Evolutionary conservation across 2,888 invertebrate species (phyloP).

Genomic region (Clistopyga incitator): DNA sequence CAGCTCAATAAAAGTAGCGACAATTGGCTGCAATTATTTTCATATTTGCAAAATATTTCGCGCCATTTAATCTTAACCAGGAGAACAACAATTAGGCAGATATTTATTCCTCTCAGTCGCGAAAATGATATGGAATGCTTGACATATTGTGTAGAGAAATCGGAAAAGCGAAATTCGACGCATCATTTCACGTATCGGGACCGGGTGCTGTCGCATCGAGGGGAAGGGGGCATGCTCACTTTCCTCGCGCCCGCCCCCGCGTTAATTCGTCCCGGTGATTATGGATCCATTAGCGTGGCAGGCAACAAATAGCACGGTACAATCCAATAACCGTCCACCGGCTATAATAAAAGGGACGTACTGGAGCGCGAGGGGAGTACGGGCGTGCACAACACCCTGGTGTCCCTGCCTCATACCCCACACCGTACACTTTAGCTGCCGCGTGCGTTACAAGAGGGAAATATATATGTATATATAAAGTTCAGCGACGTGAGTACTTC

Average conservation of each 20-base stretch:
- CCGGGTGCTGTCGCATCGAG: background rate
- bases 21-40: too few relatives aligned
- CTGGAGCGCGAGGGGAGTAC: constrained; percentile 72
- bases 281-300: constrained; percentile 83
- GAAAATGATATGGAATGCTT: too few relatives aligned
- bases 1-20: too few relatives aligned
- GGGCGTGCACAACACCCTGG: constrained; percentile 66
- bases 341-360: constrained; percentile 78
- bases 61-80: too few relatives aligned
- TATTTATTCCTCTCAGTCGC: too few relatives aligned
- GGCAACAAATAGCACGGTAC: constrained; percentile 81
- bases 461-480: constrained; percentile 42
- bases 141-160: background rate
- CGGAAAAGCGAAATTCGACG: constrained; percentile 14
- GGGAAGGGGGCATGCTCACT: constrained; percentile 10
- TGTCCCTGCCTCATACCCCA: constrained; percentile 66
- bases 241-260: constrained; percentile 56
- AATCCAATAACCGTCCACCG: constrained; percentile 81
- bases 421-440: constrained; percentile 20
- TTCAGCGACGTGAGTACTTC: constrained; percentile 4
- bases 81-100: too few relatives aligned
- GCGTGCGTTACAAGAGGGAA: constrained; percentile 37
- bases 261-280: constrained; percentile 81
- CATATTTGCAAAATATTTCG: too few relatives aligned
- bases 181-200: background rate